A percentile compares a stretch with the other conserved stretches of the same genome.
These are phyloP conservation scores for Thinocorus orbignyianus DNA, from an alignment of 2,113 vertebrate species.

Conservation along the genomic window DNA sequence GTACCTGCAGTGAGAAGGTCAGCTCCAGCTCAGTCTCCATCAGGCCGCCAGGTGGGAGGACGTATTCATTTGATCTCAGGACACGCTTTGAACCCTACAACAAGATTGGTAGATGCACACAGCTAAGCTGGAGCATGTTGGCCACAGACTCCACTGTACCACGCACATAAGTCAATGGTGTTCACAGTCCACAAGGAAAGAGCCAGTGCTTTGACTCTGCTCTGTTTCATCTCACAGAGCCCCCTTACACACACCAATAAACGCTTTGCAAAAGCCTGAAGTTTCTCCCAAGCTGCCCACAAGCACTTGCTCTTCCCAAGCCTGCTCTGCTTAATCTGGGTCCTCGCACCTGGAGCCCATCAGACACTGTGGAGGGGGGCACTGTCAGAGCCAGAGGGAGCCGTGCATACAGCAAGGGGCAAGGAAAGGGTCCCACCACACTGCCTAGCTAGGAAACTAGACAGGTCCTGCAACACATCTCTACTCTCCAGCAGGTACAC, in stretches of 20 bases:
- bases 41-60: conserved; percentile 91
- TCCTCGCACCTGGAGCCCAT: background rate
- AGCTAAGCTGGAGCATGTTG: background rate
- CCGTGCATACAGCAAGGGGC: background rate
- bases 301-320: background rate
- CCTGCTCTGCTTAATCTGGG: background rate
- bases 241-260: background rate
- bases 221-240: background rate
- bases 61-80: conserved; percentile 93
- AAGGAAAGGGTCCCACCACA: background rate
- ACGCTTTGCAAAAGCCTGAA: background rate
- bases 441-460: background rate
- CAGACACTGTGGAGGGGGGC: fast-evolving
- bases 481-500: background rate
- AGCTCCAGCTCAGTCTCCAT: conserved; percentile 95
- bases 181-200: background rate
- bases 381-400: background rate
- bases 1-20: conserved; percentile 96
- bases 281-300: background rate
- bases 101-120: background rate
- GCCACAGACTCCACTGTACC: background rate
- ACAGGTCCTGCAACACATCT: background rate
- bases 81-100: conserved; percentile 92
- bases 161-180: background rate
- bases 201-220: background rate